A percentile compares a stretch with the other conserved stretches of the same genome.
Evolutionary conservation across 1,140 invertebrate genomes (phyloP).

Genomic region (Phymastichus coffea): DNA sequence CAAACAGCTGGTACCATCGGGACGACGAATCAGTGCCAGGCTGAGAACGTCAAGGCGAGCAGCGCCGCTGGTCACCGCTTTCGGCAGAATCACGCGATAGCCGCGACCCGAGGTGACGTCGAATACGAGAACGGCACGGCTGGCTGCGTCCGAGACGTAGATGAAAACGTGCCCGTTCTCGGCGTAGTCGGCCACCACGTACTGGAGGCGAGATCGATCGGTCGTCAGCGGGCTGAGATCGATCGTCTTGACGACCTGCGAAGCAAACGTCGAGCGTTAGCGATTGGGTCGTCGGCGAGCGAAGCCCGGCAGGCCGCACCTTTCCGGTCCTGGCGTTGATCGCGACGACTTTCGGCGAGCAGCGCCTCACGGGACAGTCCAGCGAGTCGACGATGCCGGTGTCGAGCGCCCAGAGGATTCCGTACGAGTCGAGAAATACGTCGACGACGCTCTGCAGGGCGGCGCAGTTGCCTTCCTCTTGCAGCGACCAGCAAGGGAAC

Average conservation of each 20-base stretch:
- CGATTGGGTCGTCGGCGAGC: too few species aligned
- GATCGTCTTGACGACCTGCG: constrained; percentile 57
- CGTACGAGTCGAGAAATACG: constrained; percentile 59
- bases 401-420: constrained; percentile 68
- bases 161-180: constrained; percentile 59
- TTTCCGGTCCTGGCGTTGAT: constrained; percentile 60
- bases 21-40: constrained; percentile 55
- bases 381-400: constrained; percentile 66
- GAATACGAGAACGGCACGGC: constrained; percentile 63
- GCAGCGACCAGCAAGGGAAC: constrained; percentile 64
- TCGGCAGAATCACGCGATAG: constrained; percentile 61
- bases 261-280: too few species aligned
- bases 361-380: constrained; percentile 62
- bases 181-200: constrained; percentile 61
- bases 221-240: constrained; percentile 58
- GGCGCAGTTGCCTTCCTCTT: constrained; percentile 64
- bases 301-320: constrained; percentile 27
- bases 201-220: constrained; percentile 59
- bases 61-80: constrained; percentile 50
- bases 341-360: constrained; percentile 66
- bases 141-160: constrained; percentile 65
- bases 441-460: constrained; percentile 65
- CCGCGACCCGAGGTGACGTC: constrained; percentile 61
- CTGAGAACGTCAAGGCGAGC: constrained; percentile 61
- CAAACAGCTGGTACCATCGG: constrained; percentile 56